phyloP scores from a whole-genome alignment of 2,797 vertebrate genomes.

The Tapera naevia region DNA sequence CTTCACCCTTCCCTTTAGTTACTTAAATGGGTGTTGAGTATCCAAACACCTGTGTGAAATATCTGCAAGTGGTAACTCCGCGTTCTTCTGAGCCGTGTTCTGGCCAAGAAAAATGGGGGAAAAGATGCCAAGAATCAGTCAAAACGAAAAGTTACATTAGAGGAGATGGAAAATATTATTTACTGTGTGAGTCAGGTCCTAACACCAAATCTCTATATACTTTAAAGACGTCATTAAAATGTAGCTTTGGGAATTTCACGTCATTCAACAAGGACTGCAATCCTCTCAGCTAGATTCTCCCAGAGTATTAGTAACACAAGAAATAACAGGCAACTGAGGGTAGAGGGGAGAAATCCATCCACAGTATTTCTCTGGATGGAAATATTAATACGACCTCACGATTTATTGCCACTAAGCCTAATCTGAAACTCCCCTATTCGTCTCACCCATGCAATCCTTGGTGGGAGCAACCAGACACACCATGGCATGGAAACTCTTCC shows the following conservation, averaged over 20 bases:
- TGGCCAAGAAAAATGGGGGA: not conserved
- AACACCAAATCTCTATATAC: not conserved
- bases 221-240: not conserved
- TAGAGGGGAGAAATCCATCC: not conserved
- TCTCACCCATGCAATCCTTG: not conserved
- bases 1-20: not conserved
- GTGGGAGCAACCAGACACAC: not conserved
- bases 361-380: not conserved
- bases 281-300: not conserved
- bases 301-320: not conserved
- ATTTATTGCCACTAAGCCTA: not conserved
- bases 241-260: not conserved
- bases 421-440: not conserved
- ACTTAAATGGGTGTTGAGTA: fast-evolving
- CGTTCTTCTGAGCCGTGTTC: not conserved
- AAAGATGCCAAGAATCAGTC: not conserved
- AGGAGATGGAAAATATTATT: slow-evolving; percentile 1
- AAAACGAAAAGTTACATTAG: not conserved
- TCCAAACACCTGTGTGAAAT: not conserved
- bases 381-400: not conserved
- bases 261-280: not conserved
- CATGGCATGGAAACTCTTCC: fast-evolving
- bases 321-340: not conserved
- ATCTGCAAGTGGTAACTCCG: not conserved
- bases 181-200: not conserved